Conservation (phyloP, 2,888 invertebrate species). For the Esperia sulphurella region DNA sequence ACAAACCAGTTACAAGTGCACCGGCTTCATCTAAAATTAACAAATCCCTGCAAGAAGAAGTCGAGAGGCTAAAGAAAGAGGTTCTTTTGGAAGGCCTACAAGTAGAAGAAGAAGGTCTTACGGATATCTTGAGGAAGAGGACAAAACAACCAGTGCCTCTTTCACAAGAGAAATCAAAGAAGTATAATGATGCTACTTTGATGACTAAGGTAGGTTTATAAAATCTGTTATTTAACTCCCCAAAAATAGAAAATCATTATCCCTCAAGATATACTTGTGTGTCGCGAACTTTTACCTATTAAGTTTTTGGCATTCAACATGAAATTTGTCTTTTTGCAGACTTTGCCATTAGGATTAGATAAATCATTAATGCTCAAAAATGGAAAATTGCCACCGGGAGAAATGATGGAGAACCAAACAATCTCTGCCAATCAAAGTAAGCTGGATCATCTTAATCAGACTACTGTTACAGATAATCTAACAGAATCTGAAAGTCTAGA, state of each 20-base stretch:
- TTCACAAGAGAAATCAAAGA: constrained; percentile 69
- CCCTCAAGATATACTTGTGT: no score
- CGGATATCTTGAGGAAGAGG: constrained; percentile 85
- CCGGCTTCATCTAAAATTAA: constrained; percentile 77
- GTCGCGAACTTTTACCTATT: not conserved
- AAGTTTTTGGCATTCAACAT: constrained; percentile 16
- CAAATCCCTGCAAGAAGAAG: constrained; percentile 85
- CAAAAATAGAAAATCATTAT: no score
- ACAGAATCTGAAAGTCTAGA: constrained; percentile 72
- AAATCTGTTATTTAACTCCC: no score
- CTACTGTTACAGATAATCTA: constrained; percentile 52
- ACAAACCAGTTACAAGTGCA: constrained; percentile 41
- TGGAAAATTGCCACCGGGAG: constrained; percentile 60
- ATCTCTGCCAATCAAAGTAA: constrained; percentile 39
- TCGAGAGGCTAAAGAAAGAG: constrained; percentile 90
- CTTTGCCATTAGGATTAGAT: constrained; percentile 61
- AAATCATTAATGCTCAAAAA: constrained; percentile 64
- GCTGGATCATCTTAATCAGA: constrained; percentile 46
- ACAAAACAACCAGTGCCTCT: constrained; percentile 81
- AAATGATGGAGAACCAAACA: constrained; percentile 44
- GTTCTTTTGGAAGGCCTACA: constrained; percentile 89
- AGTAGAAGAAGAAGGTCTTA: constrained; percentile 90
- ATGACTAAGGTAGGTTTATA: constrained; percentile 54
- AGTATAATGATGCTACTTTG: constrained; percentile 68
- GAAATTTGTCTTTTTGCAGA: constrained; percentile 32